phyloP scores from a whole-genome alignment of 2,888 invertebrate species.

The Elmis aenea region DNA sequence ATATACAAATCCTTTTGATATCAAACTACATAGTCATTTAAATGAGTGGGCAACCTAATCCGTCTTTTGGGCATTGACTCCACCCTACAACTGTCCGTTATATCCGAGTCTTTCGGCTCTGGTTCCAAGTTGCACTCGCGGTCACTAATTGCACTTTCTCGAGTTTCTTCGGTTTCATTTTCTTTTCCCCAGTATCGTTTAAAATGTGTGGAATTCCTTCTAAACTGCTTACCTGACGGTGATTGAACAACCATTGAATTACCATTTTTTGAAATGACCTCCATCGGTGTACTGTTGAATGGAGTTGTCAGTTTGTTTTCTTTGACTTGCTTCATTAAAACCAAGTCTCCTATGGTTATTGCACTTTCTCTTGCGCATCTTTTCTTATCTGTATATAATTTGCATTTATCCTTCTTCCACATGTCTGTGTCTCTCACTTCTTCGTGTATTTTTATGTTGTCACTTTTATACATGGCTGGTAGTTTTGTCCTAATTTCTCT shows the following conservation, averaged over 20 bases:
- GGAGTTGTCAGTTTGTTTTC: not conserved
- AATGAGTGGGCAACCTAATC: too few relatives aligned
- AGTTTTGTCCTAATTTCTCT: slow-evolving; percentile 24
- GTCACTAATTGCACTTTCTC: too few relatives aligned
- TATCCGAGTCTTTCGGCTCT: too few relatives aligned
- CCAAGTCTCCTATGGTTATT: slow-evolving; percentile 1
- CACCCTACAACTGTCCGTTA: too few relatives aligned
- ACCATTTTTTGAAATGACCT: slow-evolving; percentile 3
- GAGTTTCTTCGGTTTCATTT: too few relatives aligned
- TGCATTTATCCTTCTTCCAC: slow-evolving; percentile 6
- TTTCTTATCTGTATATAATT: slow-evolving; percentile 3
- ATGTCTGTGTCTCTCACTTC: slow-evolving; percentile 6
- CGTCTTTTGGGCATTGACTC: too few relatives aligned
- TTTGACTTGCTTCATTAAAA: not conserved
- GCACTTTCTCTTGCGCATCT: slow-evolving; percentile 4
- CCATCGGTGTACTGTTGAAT: not conserved
- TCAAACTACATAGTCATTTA: too few relatives aligned
- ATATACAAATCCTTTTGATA: too few relatives aligned
- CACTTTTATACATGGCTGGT: slow-evolving; percentile 7
- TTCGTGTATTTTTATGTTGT: slow-evolving; percentile 1
- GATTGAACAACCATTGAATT: slow-evolving; percentile 5
- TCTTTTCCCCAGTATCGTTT: too few relatives aligned
- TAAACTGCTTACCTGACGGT: slow-evolving; percentile 4
- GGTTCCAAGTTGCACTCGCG: too few relatives aligned
- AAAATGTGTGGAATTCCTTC: slow-evolving; percentile 7